Conservation (phyloP, 2,113 vertebrate genomes). For the Misgurnus mizolepis region DNA sequence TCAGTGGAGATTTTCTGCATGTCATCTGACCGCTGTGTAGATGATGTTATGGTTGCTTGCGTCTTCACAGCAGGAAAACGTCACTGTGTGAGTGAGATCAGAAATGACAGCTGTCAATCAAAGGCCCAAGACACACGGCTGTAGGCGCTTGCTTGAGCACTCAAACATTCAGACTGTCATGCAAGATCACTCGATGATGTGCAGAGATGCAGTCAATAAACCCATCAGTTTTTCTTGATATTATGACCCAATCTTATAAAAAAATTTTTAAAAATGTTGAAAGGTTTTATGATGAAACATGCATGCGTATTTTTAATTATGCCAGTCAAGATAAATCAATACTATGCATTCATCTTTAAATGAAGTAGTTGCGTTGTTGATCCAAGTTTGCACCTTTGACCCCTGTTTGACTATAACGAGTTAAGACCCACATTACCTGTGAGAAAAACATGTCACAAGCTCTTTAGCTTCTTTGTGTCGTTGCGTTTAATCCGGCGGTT, state of each 20-base stretch:
- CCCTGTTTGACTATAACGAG: too few relatives aligned
- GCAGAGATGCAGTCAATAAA: not conserved
- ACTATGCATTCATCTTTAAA: slow-evolving; percentile 35
- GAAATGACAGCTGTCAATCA: slow-evolving; percentile 51
- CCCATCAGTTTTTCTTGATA: not conserved
- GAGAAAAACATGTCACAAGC: not conserved
- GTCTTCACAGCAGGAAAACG: slow-evolving; percentile 22
- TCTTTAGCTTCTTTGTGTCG: slow-evolving; percentile 32
- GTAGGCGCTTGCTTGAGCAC: slow-evolving; percentile 16
- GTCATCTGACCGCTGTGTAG: slow-evolving; percentile 34
- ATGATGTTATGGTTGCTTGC: slow-evolving; percentile 45
- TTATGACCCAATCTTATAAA: too few relatives aligned
- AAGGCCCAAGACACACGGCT: not conserved
- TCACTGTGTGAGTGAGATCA: slow-evolving; percentile 40
- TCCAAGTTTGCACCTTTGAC: not conserved
- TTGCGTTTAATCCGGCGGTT: slow-evolving; percentile 27
- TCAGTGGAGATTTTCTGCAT: slow-evolving; percentile 40
- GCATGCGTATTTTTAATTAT: slow-evolving; percentile 21
- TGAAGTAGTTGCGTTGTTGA: slow-evolving; percentile 41
- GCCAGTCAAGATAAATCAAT: slow-evolving; percentile 48
- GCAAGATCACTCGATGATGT: slow-evolving; percentile 22
- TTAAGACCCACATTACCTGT: slow-evolving; percentile 13
- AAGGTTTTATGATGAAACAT: not conserved
- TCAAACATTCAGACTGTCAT: slow-evolving; percentile 43
- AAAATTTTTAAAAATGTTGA: not conserved